Evolutionary conservation across 2,797 vertebrate genomes (phyloP).

Genomic region (Masticophis lateralis): DNA sequence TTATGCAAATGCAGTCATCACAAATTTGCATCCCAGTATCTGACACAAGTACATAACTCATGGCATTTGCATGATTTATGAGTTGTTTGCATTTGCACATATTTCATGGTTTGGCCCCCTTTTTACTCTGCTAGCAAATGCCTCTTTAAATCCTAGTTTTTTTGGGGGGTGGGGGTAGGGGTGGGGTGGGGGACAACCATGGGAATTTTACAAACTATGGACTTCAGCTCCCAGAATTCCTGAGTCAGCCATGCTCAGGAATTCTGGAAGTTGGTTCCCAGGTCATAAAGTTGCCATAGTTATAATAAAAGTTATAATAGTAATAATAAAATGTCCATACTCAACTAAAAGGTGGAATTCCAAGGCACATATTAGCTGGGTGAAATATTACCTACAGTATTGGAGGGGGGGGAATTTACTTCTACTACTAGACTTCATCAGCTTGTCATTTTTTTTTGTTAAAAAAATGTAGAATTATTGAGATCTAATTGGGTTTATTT

Average conservation of each 20-base stretch:
- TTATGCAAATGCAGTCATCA: neutral
- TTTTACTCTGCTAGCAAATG: neutral
- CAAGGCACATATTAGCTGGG: neutral
- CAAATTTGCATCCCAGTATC: neutral
- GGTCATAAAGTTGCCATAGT: too few species aligned
- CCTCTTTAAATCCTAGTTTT: neutral
- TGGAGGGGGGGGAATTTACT: neutral
- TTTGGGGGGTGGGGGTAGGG: too few species aligned
- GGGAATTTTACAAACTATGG: neutral
- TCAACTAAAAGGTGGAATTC: neutral
- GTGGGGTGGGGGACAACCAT: neutral
- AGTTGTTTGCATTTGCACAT: neutral
- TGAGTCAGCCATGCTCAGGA: neutral
- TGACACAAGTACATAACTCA: neutral
- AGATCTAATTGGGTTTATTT: neutral
- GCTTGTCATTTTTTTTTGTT: neutral
- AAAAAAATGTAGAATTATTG: neutral
- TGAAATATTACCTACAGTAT: neutral
- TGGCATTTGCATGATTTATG: neutral
- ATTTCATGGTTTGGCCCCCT: neutral
- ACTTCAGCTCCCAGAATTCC: neutral
- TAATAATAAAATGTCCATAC: neutral
- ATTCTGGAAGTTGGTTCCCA: too few species aligned
- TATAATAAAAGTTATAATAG: neutral
- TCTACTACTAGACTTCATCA: neutral